Evolutionary conservation across 2,797 vertebrate genomes (phyloP).

Genomic region (Saxicola maurus): DNA sequence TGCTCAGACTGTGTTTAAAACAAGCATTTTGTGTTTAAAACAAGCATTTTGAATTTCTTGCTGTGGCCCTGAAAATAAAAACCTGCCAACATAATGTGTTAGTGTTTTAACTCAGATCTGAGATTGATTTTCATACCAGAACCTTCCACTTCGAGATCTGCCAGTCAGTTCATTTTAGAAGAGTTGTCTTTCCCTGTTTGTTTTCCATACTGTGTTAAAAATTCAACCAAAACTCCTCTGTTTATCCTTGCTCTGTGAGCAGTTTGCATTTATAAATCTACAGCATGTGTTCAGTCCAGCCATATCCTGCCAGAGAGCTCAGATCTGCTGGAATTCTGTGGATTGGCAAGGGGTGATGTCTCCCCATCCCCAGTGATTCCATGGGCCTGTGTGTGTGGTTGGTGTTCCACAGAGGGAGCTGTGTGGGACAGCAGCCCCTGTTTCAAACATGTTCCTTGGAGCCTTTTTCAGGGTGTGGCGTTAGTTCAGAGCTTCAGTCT

Average conservation of each 20-base stretch:
- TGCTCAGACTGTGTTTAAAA: rapidly evolving
- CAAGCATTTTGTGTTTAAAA: neutral
- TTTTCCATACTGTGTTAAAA: neutral
- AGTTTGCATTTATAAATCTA: neutral
- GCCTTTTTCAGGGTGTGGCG: neutral
- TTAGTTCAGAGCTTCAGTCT: neutral
- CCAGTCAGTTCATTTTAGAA: neutral
- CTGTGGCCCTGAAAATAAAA: neutral
- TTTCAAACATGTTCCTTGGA: neutral
- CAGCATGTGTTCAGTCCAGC: neutral
- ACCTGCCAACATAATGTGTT: neutral
- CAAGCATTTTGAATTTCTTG: neutral
- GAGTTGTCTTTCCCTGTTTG: neutral
- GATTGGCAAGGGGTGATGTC: neutral
- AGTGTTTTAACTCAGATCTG: neutral
- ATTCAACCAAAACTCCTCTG: neutral
- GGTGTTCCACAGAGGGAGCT: neutral
- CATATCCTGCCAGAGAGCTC: neutral
- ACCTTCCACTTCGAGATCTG: neutral
- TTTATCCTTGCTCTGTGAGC: neutral
- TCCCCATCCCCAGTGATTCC: neutral
- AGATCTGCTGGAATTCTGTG: neutral
- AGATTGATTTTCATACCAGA: neutral
- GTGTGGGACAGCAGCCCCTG: neutral
- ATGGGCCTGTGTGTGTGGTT: neutral